Base-by-base conservation (phyloP, 2,888 invertebrate species). In the Troglohyphantes excavatus region DNA sequence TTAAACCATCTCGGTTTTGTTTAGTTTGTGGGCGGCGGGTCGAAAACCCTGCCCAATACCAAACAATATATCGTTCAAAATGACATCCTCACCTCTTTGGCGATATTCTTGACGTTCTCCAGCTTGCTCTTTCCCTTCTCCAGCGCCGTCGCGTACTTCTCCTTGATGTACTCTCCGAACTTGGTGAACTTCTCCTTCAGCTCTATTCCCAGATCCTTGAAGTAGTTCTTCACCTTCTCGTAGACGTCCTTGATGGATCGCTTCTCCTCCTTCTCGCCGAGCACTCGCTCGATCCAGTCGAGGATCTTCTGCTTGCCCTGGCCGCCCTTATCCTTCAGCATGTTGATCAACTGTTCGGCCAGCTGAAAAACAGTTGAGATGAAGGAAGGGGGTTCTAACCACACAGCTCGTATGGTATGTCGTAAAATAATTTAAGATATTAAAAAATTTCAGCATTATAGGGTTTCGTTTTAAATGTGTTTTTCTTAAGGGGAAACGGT, bases 161-260 rank as follows among this genome's bases (percentile, higher is more conserved):
- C 39, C 70, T 90, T 91, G 17, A 70, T 75, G 86, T 86, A 91
- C 21, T 91, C 86, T 2, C 75, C 75, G 82, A 91, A 91, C 46
- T 85, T 85, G 27, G 33, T 11, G 78, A 76, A 89, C 39, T 90
- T 91, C 53, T 91, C 91, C 72, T 89, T 90, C 26, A 90, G 27
- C 2, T 81, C 82, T 9, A 91, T 72, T 7, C 53, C 21, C 11
- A 91, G 78, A 13, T 90, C 73, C 70, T 82, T 85, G 67, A 91
- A 82, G 59, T 76, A 90, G 23, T 91, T 67, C 76, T 82, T 91
- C 70, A 90, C n/a, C 43, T 82, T 86, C 26, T 90, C 90, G 67
- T 27, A 90, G 2, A 82, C 27, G 7, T 90, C 90, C 17, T 59
- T 61, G 63, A 86, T 53, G 76, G 83, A 76, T 21, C 78, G n/a